Evolutionary conservation across 2,113 vertebrate species (phyloP).

Genomic region (Pygoscelis adeliae): DNA sequence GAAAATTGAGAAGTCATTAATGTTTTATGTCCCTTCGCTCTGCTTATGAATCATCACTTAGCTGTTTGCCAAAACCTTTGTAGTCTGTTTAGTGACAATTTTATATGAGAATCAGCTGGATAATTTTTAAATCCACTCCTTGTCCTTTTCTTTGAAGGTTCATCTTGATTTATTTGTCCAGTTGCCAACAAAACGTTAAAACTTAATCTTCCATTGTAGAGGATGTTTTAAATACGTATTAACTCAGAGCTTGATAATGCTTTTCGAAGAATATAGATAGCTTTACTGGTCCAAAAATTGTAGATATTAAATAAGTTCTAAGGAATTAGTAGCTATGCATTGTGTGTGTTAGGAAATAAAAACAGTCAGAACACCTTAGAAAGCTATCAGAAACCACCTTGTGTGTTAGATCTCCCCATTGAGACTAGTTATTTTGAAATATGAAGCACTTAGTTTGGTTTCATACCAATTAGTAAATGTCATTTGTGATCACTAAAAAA

Average conservation of each 20-base stretch:
- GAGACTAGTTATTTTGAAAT: not conserved
- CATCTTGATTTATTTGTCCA: not conserved
- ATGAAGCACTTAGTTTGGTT: not conserved
- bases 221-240: not conserved
- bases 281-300: not conserved
- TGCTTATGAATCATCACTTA: conserved; percentile 22
- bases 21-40: conserved; percentile 49
- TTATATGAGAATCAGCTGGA: not conserved
- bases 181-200: not conserved
- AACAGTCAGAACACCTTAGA: not conserved
- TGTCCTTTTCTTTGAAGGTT: not conserved
- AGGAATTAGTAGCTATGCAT: not conserved
- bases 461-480: conserved; percentile 33
- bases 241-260: not conserved
- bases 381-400: not conserved
- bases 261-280: not conserved
- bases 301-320: not conserved
- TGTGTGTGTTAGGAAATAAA: not conserved
- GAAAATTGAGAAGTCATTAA: conserved; percentile 51
- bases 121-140: conserved; percentile 17
- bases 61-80: conserved; percentile 46
- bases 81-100: conserved; percentile 37
- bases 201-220: not conserved
- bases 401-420: not conserved
- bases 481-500: conserved; percentile 26